Evolutionary conservation across 2,113 vertebrate genomes (phyloP).

Genomic region (Podocnemis expansa): DNA sequence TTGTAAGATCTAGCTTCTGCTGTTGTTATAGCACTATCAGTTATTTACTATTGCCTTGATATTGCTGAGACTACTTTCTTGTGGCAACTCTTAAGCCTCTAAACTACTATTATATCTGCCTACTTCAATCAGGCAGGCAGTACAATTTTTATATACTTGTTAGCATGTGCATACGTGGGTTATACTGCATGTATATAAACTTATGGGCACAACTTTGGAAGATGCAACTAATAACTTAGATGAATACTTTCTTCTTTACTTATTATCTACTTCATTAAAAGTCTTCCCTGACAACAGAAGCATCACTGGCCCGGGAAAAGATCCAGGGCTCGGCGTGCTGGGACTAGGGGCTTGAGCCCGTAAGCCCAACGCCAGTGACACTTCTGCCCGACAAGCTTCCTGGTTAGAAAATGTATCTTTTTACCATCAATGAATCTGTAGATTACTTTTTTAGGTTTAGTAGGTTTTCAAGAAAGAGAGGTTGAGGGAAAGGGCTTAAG

Average conservation of each 20-base stretch:
- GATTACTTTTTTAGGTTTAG: background rate
- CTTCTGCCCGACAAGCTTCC: background rate
- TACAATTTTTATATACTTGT: background rate
- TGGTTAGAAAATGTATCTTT: background rate
- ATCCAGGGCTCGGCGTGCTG: too few relatives aligned
- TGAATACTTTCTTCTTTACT: slow-evolving; percentile 4
- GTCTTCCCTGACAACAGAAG: too few relatives aligned
- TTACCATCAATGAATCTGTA: background rate
- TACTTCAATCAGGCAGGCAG: background rate
- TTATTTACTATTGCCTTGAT: background rate
- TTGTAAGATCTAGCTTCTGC: slow-evolving; percentile 10
- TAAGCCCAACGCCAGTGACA: too few relatives aligned
- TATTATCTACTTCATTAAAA: background rate
- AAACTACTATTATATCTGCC: background rate
- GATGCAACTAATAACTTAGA: slow-evolving; percentile 6
- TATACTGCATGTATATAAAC: background rate
- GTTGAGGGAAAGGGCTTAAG: background rate
- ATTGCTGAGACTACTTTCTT: background rate
- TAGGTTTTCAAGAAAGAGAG: background rate
- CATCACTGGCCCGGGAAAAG: too few relatives aligned
- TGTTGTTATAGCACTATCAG: background rate
- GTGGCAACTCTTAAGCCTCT: background rate
- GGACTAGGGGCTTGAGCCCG: too few relatives aligned
- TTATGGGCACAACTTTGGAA: background rate
- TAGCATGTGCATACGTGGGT: background rate